Evolutionary conservation across 2,888 invertebrate genomes (phyloP), one percentile per base, ranked within the genome.

Genomic region (Prosopocoilus inquinatus): DNA sequence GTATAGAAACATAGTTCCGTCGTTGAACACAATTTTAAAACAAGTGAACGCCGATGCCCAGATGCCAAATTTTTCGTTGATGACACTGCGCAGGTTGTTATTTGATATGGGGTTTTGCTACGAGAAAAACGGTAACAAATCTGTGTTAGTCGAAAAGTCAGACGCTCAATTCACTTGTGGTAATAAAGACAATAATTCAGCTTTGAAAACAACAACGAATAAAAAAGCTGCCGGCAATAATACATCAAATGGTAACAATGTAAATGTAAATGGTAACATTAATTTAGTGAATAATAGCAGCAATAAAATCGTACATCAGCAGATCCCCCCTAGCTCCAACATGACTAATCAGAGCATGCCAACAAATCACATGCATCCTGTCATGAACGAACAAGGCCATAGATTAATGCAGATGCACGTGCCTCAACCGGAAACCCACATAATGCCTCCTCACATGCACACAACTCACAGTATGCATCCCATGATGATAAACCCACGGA

Each of bases 61-160:
- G 16, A 59, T 76, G 58, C 76, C 77, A 45, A 73, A 70, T 56
- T 76, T 77, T 65, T 75, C 75, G 2, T 54, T 75, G n/a, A 76
- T 75, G 75, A 77, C 76, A 1, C 58, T 76, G 12, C 59, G 76
- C 15, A 64, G 77, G 47, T 59, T 77, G 32, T 62, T 77, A 58
- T 73, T 72, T 57, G 77, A 77, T 63, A 77, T 77, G 76, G 76
- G 77, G 4, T 77, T 75, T 64, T 70, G 65, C 57, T 77, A 76
- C 61, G 74, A 75, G 54, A 73, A 72, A 56, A 67, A 66, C 58
- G 75, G 75, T 3, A 75, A 71, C 55, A 77, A 76, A 60, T 69
- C 71, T n/a, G 60, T 75, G 47, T 63, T 76, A 50, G 68, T 75
- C 5, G 76, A 76, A 57, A 73, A 69, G 55, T 52, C 57, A 3